Evolutionary conservation across 1,140 invertebrate species (phyloP).

Genomic region (Pseudomyrmex pallidus): DNA sequence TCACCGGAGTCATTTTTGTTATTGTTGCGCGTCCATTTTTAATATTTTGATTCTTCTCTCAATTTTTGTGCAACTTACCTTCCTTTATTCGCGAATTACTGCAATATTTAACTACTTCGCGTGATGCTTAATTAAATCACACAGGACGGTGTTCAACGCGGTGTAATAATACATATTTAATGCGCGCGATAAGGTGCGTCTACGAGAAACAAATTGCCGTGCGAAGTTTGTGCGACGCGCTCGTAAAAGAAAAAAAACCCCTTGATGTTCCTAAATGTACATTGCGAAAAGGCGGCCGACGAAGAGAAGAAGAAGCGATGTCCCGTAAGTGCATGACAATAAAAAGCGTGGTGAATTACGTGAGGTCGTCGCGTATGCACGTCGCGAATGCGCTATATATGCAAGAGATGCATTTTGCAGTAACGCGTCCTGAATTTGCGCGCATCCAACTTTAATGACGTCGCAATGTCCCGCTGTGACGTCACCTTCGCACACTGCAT

Average conservation of each 20-base stretch:
- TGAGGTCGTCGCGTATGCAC: constrained; percentile 61
- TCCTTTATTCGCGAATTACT: not conserved
- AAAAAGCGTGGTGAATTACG: constrained; percentile 62
- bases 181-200: not conserved
- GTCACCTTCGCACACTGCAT: constrained; percentile 11
- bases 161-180: constrained; percentile 19
- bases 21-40: not conserved
- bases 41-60: constrained; percentile 11
- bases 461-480: not conserved
- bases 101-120: constrained; percentile 7
- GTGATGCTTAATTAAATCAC: constrained; percentile 16
- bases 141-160: not conserved
- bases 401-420: constrained; percentile 63
- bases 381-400: constrained; percentile 33
- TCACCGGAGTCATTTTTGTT: no score
- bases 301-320: constrained; percentile 44
- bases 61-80: not conserved
- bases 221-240: constrained; percentile 32
- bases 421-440: constrained; percentile 57
- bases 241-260: constrained; percentile 12
- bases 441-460: constrained; percentile 61
- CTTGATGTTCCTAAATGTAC: constrained; percentile 25
- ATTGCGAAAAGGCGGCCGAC: constrained; percentile 10
- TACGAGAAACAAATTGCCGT: not conserved
- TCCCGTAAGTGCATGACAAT: constrained; percentile 61